Percentiles rank a stretch among this genome's conserved stretches.
Conservation (phyloP, 2,888 invertebrate species). For the Rotaria macrura region DNA sequence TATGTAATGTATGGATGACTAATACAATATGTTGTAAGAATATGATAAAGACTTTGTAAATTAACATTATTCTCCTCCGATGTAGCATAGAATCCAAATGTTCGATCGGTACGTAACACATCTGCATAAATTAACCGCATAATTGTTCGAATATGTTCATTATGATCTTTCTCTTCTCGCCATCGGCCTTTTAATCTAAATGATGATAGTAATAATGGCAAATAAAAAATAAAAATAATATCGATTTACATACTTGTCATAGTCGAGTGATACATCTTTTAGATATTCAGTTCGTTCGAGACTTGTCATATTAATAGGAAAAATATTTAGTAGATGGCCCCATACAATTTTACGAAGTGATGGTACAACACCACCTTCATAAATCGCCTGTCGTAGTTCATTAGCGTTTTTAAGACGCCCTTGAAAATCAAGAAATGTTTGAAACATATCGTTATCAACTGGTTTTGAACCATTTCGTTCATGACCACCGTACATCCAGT, state of each 20-base stretch:
- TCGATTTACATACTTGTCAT: neutral
- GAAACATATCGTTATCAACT: neutral
- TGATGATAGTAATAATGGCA: neutral
- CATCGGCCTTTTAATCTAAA: neutral
- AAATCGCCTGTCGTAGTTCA: constrained; percentile 29
- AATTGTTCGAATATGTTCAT: constrained; percentile 56
- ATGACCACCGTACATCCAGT: constrained; percentile 4
- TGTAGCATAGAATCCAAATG: constrained; percentile 71
- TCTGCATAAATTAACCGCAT: constrained; percentile 92
- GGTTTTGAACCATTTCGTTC: neutral
- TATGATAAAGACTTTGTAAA: constrained; percentile 79
- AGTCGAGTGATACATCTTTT: neutral
- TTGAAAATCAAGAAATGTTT: constrained; percentile 29
- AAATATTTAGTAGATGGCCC: constrained; percentile 89
- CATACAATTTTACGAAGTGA: constrained; percentile 74
- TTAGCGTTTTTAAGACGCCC: constrained; percentile 13
- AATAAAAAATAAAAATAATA: too few species aligned
- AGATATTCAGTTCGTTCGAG: constrained; percentile 70
- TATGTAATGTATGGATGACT: constrained; percentile 89
- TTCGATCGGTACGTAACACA: constrained; percentile 80
- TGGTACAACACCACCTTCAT: constrained; percentile 66
- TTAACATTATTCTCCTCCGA: constrained; percentile 77
- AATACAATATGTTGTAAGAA: constrained; percentile 84
- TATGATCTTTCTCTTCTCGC: neutral
- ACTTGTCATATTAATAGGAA: constrained; percentile 71